phyloP scores from a whole-genome alignment of 2,888 invertebrate species.

The Hermaeophaga mercurialis region DNA sequence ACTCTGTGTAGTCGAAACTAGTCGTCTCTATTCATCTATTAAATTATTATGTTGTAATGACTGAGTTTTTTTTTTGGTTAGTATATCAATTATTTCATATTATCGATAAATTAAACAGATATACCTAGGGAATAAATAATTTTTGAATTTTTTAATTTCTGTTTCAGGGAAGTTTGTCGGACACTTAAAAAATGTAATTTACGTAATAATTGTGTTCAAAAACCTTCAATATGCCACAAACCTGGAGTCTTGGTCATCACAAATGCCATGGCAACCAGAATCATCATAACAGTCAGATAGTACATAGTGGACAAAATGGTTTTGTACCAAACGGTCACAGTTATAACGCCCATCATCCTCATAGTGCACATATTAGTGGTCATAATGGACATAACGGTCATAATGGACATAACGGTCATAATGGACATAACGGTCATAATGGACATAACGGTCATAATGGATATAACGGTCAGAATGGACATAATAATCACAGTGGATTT shows the following conservation, averaged over 20 bases:
- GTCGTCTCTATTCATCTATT: too few relatives aligned
- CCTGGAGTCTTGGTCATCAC: conserved; percentile 42
- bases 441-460: conserved; percentile 25
- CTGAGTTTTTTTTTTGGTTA: too few relatives aligned
- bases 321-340: conserved; percentile 27
- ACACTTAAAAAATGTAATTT: too few relatives aligned
- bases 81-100: too few relatives aligned
- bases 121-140: too few relatives aligned
- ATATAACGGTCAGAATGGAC: conserved; percentile 36
- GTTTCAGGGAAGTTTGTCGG: too few relatives aligned
- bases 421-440: conserved; percentile 13
- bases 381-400: conserved; percentile 41
- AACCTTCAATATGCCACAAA: conserved; percentile 44
- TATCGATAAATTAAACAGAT: too few relatives aligned
- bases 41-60: too few relatives aligned
- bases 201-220: too few relatives aligned
- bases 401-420: conserved; percentile 9
- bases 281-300: conserved; percentile 41
- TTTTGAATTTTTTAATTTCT: too few relatives aligned
- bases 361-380: conserved; percentile 18
- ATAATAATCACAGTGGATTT: conserved; percentile 31
- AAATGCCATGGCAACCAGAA: conserved; percentile 18
- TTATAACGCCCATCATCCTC: conserved; percentile 9
- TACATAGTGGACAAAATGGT: conserved; percentile 41
- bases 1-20: too few relatives aligned